phyloP scores from a whole-genome alignment of 2,888 invertebrate species.

The Margaritifera margaritifera region DNA sequence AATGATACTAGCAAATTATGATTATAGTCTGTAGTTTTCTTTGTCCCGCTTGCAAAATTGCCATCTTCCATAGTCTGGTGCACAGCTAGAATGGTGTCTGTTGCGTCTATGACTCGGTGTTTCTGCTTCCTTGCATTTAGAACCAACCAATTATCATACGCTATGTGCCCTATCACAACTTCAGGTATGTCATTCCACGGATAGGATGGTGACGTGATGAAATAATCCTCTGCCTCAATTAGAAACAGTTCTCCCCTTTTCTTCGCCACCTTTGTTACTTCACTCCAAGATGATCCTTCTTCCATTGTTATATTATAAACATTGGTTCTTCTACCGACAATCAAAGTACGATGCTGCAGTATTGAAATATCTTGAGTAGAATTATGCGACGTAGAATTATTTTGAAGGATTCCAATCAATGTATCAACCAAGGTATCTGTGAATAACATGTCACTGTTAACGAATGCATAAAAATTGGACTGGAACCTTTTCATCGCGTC shows the following conservation, averaged over 20 bases:
- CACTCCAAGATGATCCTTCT: conserved; percentile 39
- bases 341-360: conserved; percentile 28
- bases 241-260: conserved; percentile 50
- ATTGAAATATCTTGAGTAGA: conserved; percentile 10
- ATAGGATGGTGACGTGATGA: conserved; percentile 52
- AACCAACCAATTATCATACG: conserved; percentile 65
- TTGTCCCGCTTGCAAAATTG: conserved; percentile 53
- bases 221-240: conserved; percentile 58
- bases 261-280: conserved; percentile 35
- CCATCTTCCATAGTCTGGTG: conserved; percentile 61
- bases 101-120: conserved; percentile 51
- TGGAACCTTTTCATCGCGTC: conserved; percentile 48
- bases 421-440: conserved; percentile 46
- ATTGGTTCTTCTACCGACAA: conserved; percentile 51
- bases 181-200: conserved; percentile 61
- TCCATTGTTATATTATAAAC: conserved; percentile 45
- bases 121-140: conserved; percentile 46
- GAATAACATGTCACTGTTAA: conserved; percentile 63
- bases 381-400: neutral
- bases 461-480: conserved; percentile 54
- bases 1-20: conserved; percentile 41
- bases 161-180: conserved; percentile 59
- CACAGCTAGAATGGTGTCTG: conserved; percentile 54
- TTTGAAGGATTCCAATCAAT: conserved; percentile 21
- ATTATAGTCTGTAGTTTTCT: conserved; percentile 50